Base-by-base conservation (phyloP, 2,888 invertebrate species). In the Charanyca ferruginea region DNA sequence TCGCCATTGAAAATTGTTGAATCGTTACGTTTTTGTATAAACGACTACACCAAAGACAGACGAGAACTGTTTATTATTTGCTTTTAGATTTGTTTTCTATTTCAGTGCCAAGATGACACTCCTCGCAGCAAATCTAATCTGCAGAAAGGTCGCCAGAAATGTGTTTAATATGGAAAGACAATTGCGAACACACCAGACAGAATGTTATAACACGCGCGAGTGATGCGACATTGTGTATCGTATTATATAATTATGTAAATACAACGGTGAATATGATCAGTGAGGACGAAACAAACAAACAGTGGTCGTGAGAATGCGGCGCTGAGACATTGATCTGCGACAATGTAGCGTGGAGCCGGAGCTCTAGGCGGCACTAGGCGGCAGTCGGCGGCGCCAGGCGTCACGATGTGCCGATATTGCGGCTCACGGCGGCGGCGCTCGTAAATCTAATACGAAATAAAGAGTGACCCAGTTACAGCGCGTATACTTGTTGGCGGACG, bases 391-490 rank as follows among this genome's bases (percentile, higher is more conserved):
- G 42, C 73, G 63, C 45, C 57, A 48, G 57, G 23, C 70, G 35
- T 20, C 72, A 47, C 44, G 3, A 48, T 42, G 52, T 47, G 53
- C 63, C 57, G 49, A 51, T 71, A 77, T 57, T 57, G 70, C 22
- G 70, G 44, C 61, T 47, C 60, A 13, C 49, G 49, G 45, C 54
- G 54, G 59, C 47, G 42, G 32, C 32, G 47, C 38, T 67, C 77
- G 73, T 74, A 58, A 66, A 59, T 65, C 72, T 65, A 42, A 51
- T 42, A 41, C 38, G 38, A 77, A 73, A 76, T 71, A 76, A 71
- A 65, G 20, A 55, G 23, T 71, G 73, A 60, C 65, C 77, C 55
- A 76, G 55, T 65, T 73, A 64, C 55, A 22, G 35, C 35, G 35
- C 35, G 32, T 11, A 35, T 18, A 51, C 18, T 67, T 49, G 41